Evolutionary conservation across 2,888 invertebrate genomes (phyloP), one percentile per base, ranked within the genome.

Genomic region (Epistrophe grossulariae): DNA sequence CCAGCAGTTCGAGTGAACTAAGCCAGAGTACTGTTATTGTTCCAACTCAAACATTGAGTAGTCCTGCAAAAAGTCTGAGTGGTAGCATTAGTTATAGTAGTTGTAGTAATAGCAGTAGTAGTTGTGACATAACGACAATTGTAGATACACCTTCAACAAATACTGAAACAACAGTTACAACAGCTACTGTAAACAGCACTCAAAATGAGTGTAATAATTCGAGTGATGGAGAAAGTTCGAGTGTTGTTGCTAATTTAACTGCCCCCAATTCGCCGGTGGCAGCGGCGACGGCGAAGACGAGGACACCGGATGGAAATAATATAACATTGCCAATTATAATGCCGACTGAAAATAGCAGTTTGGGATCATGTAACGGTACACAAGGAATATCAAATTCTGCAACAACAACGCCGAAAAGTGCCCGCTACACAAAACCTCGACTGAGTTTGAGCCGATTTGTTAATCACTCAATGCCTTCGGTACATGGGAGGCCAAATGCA

Each of bases 401-500:
- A 13, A 90, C 92, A 50, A 92, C 90, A 77, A 92, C 92, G 40
- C 92, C 93, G 59, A 92, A 92, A 81, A 92, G 91, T 87, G 89
- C 90, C 40, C 93, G 93, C 55, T 92, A 92, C 76, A 90, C 91
- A 3, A 93, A 93, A 88, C 93, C 92, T 1, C 91, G 93, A 7
- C 89, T 93, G 38, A 93, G 92, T 85, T 89, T 93, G 79, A 93
- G 92, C 74, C 91, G 92, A n/a, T 92, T 91, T 71, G 91, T 92
- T 71, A 92, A 92, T 89, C 91, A 91, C 82, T 92, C 93, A 38
- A 91, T 93, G 92, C 93, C 93, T 55, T 92, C 93, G 60, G 93
- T 93, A 64, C 93, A 93, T 79, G 93, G 93, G 0, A 90, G 93
- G 28, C 91, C 92, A 15, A 91, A 91, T 89, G 88, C 91, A n/a